A percentile compares a stretch with the other conserved stretches of the same genome.
Evolutionary conservation across 2,797 vertebrate genomes (phyloP).

Genomic region (Pseudomugil gertrudae): DNA sequence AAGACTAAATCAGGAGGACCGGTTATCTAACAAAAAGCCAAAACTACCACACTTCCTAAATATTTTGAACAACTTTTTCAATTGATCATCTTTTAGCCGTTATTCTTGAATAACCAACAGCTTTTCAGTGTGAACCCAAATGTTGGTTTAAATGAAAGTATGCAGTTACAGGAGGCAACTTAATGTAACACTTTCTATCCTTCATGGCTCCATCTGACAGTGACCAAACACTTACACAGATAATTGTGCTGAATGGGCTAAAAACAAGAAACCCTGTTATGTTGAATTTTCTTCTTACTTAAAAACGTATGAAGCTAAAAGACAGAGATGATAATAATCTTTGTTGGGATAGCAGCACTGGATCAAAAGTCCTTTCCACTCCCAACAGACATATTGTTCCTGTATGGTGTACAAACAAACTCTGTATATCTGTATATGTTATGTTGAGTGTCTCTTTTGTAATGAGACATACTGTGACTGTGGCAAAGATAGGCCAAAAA

Average conservation of each 20-base stretch:
- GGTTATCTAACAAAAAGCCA: too few species aligned
- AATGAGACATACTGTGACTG: slow-evolving; percentile 18
- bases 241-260: not conserved
- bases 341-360: not conserved
- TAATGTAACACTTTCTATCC: too few species aligned
- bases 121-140: not conserved
- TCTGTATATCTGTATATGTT: not conserved
- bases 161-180: too few species aligned
- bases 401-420: not conserved
- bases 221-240: not conserved
- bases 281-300: not conserved
- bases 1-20: too few species aligned
- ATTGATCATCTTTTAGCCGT: not conserved
- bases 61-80: not conserved
- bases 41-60: not conserved
- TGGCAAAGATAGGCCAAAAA: slow-evolving; percentile 15
- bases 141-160: too few species aligned
- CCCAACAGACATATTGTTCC: not conserved
- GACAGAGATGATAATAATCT: not conserved
- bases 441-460: slow-evolving; percentile 14
- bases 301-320: not conserved
- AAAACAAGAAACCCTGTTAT: not conserved
- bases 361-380: not conserved
- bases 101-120: not conserved
- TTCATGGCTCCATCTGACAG: not conserved